These are phyloP conservation scores for Thymelicus lineola DNA, from an alignment of 2,888 invertebrate genomes.

Conservation along the genomic window DNA sequence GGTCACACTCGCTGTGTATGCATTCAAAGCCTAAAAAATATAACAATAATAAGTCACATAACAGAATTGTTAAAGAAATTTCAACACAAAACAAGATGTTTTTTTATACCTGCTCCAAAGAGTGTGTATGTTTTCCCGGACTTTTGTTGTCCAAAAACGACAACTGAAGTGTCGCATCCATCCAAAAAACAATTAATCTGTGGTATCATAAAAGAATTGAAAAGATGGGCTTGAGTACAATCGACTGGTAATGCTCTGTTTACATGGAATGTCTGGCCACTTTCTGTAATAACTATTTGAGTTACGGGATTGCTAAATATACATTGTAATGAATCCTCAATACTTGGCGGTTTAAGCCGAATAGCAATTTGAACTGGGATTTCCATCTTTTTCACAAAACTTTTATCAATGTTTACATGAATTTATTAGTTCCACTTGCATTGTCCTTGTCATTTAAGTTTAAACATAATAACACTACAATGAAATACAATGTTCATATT, in stretches of 20 bases:
- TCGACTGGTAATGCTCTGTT: constrained; percentile 83
- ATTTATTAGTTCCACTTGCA: constrained; percentile 19
- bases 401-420: constrained; percentile 4
- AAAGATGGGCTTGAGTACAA: constrained; percentile 87
- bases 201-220: constrained; percentile 87
- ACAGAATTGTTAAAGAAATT: background rate
- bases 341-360: constrained; percentile 86
- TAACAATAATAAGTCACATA: constrained; percentile 1
- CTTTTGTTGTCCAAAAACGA: constrained; percentile 87
- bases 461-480: background rate
- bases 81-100: too few relatives aligned
- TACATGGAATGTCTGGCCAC: constrained; percentile 84
- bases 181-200: constrained; percentile 88
- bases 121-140: constrained; percentile 91
- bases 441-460: background rate
- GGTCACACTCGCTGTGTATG: constrained; percentile 87
- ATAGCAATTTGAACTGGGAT: constrained; percentile 90
- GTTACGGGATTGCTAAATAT: constrained; percentile 86
- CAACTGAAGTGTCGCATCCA: constrained; percentile 91
- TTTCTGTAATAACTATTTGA: constrained; percentile 85
- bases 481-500: background rate
- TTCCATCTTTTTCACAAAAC: constrained; percentile 84
- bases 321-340: constrained; percentile 83
- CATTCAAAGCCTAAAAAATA: constrained; percentile 77
- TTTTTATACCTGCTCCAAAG: constrained; percentile 87